Evolutionary conservation across 2,888 invertebrate species (phyloP), one percentile per base, ranked within the genome.

Genomic region (Eucriotettix oculatus): DNA sequence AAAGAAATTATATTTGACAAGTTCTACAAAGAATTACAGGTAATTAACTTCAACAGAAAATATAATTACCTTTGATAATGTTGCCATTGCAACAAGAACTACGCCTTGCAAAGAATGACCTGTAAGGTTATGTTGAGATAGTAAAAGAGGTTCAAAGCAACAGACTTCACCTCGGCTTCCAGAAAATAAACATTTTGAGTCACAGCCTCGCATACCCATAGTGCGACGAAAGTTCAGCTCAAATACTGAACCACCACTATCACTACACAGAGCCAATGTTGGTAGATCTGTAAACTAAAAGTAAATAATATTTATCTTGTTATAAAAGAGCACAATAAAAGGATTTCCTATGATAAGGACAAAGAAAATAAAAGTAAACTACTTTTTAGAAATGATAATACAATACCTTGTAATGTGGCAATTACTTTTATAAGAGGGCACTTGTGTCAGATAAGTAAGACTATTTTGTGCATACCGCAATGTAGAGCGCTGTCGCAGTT

Each of bases 171-270:
- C 99, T 60, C 95, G 83, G 59, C 95, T 94, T 43, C 98, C 98
- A 44, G 97, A 96, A 74, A 99, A 99, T 16, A 99, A 77, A 72
- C 98, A 97, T 58, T 91, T 87, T 0, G 93, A 89, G 63, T 91
- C 87, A 72, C 90, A 91, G 1, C 89, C 87, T 54, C 95, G 79
- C 48, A 93, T 87, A 14, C 94, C 95, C 66, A 96, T 79, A 12
- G 90, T 84, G 61, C 94, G 79, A 53, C 89, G 90, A 70, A 96
- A 95, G 68, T 85, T 89, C 48, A 97, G 76, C 65, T 94, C 87
- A 83, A 95, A 98, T 1, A 98, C 96, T 1, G 95, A 97, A 0
- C 98, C 98, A 2, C 95, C 92, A 56, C 90, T 90, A 70, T 98
- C 97, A 17, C 92, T 87, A 67, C 87, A 86, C 42, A 91, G 75